Percentiles rank a stretch among this genome's conserved stretches.
phyloP scores from a whole-genome alignment of 2,797 vertebrate species.

The Halcyon chelicuti region DNA sequence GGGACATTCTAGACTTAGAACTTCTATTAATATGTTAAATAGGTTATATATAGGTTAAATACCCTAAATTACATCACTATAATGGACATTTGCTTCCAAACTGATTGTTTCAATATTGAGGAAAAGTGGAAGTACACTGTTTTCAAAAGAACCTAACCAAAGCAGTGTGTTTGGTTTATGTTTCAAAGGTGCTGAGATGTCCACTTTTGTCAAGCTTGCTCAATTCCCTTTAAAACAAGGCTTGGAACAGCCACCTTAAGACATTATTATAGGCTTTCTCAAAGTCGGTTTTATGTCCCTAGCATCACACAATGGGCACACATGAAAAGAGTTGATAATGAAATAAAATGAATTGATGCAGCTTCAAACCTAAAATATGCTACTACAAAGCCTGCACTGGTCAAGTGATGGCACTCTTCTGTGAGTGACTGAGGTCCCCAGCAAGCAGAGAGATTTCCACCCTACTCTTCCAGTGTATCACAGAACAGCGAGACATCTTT shows the following conservation, averaged over 20 bases:
- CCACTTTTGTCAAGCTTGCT: not conserved
- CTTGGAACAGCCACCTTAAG: not conserved
- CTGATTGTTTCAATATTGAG: not conserved
- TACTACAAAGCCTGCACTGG: not conserved
- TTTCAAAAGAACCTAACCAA: not conserved
- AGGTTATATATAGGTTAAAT: not conserved
- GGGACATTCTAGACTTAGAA: not conserved
- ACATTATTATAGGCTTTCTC: not conserved
- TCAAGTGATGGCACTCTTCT: not conserved
- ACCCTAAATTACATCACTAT: not conserved
- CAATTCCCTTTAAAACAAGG: not conserved
- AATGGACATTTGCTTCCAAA: not conserved
- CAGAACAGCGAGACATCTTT: not conserved
- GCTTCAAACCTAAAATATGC: not conserved
- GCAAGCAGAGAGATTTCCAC: not conserved
- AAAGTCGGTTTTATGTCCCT: not conserved
- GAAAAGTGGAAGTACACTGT: not conserved
- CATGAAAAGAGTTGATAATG: not conserved
- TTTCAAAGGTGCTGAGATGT: not conserved
- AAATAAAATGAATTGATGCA: not conserved
- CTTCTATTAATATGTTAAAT: not conserved
- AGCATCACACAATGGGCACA: not conserved
- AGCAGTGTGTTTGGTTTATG: not conserved
- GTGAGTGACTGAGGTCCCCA: fast-evolving
- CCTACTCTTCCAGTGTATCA: fast-evolving